Evolutionary conservation across 2,888 invertebrate genomes (phyloP).

Genomic region (Urechis unicinctus): DNA sequence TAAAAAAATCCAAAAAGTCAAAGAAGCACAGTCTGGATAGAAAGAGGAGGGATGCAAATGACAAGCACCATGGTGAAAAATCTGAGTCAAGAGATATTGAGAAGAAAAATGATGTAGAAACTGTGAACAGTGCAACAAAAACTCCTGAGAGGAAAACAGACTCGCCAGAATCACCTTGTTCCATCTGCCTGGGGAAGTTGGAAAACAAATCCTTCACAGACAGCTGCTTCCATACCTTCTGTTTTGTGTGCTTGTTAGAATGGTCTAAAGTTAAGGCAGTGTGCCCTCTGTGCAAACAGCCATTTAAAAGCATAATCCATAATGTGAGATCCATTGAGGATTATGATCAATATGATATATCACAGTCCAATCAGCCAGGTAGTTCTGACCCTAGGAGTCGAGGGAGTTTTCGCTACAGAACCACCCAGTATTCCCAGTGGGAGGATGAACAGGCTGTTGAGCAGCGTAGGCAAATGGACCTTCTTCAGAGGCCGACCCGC

Average conservation of each 20-base stretch:
- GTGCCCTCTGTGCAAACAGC: slow-evolving; percentile 89
- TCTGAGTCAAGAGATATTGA: too few species aligned
- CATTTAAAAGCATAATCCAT: slow-evolving; percentile 84
- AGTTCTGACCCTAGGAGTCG: slow-evolving; percentile 11
- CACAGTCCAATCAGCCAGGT: too few species aligned
- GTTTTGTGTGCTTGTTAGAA: slow-evolving; percentile 82
- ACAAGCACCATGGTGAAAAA: too few species aligned
- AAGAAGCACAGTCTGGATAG: too few species aligned
- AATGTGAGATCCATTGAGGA: slow-evolving; percentile 81
- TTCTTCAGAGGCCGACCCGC: slow-evolving; percentile 22
- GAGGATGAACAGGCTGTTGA: slow-evolving; percentile 11
- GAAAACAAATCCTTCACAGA: slow-evolving; percentile 86
- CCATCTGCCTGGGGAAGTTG: slow-evolving; percentile 82
- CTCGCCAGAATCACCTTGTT: slow-evolving; percentile 61
- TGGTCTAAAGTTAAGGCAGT: slow-evolving; percentile 94
- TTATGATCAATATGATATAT: slow-evolving; percentile 74
- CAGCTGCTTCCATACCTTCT: slow-evolving; percentile 88
- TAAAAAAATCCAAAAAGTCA: too few species aligned
- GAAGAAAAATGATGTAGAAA: too few species aligned
- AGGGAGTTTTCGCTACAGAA: slow-evolving; percentile 39
- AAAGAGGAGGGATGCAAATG: too few species aligned
- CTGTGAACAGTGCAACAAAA: too few species aligned
- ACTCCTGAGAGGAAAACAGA: not conserved
- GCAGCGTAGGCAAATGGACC: slow-evolving; percentile 19
- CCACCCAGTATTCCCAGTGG: slow-evolving; percentile 40